These are phyloP conservation scores for Laticauda colubrina DNA, from an alignment of 2,113 vertebrate species.

Conservation along the genomic window DNA sequence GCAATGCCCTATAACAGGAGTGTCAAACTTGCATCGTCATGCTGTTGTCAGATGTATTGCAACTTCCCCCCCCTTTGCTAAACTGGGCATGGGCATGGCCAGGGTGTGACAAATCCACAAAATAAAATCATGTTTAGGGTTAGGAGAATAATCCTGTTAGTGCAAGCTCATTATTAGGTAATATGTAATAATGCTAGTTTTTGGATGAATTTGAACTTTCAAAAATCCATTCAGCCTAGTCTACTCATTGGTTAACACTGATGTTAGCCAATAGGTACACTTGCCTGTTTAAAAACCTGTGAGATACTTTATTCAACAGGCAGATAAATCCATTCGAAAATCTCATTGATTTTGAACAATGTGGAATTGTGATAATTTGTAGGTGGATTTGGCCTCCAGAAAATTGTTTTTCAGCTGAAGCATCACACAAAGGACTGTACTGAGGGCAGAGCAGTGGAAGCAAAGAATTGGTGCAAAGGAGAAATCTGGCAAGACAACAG, in stretches of 20 bases:
- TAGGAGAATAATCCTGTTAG: background rate
- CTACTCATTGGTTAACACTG: background rate
- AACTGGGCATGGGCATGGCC: too few relatives aligned
- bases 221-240: background rate
- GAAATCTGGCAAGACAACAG: background rate
- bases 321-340: background rate
- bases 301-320: background rate
- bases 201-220: background rate
- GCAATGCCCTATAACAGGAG: background rate
- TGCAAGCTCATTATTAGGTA: background rate
- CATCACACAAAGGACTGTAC: background rate
- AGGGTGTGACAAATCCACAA: background rate
- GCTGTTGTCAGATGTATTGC: too few relatives aligned
- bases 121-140: background rate
- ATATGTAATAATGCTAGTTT: background rate
- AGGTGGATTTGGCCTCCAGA: background rate
- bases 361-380: background rate
- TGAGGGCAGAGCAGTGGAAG: background rate
- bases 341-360: background rate
- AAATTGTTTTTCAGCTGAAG: background rate
- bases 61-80: too few relatives aligned
- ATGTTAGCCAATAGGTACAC: background rate
- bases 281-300: background rate
- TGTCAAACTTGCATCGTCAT: too few relatives aligned
- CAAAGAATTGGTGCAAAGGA: background rate